These are phyloP conservation scores for Falco berigora DNA, from an alignment of 2,797 vertebrate species.

Conservation along the genomic window DNA sequence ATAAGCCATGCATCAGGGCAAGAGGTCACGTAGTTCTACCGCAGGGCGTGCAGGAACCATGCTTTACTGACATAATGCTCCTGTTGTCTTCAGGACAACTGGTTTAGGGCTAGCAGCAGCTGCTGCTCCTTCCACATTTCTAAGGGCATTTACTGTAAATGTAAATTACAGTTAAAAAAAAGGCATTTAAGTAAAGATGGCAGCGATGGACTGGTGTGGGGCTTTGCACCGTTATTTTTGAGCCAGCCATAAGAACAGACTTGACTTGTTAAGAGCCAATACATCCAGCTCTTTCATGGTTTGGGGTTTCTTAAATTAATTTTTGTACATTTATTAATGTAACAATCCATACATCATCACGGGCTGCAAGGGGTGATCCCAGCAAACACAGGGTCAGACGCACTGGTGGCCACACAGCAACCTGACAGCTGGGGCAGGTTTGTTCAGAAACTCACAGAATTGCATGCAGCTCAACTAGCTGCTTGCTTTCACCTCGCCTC, in stretches of 20 bases:
- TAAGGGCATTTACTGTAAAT: not conserved
- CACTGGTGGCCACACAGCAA: not conserved
- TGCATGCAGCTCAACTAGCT: not conserved
- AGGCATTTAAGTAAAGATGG: not conserved
- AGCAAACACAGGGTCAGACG: not conserved
- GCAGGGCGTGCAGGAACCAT: too few relatives aligned
- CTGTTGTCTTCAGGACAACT: not conserved
- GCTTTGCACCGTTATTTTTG: not conserved
- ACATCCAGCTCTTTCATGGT: not conserved
- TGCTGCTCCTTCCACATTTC: not conserved
- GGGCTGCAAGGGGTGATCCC: not conserved
- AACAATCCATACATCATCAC: too few relatives aligned
- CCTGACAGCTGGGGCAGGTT: not conserved
- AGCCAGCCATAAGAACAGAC: not conserved
- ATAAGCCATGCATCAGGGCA: not conserved
- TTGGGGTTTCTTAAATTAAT: too few relatives aligned
- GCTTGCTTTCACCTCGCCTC: not conserved
- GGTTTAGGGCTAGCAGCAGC: not conserved
- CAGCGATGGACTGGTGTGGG: not conserved
- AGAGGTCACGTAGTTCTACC: not conserved
- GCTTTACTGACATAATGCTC: not conserved
- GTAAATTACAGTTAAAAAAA: too few relatives aligned
- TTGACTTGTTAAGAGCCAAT: not conserved
- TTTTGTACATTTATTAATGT: too few relatives aligned
- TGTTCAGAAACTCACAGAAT: not conserved